A percentile compares a stretch with the other conserved stretches of the same genome.
Evolutionary conservation across 2,888 invertebrate genomes (phyloP).

Genomic region (Quadriops clusia): DNA sequence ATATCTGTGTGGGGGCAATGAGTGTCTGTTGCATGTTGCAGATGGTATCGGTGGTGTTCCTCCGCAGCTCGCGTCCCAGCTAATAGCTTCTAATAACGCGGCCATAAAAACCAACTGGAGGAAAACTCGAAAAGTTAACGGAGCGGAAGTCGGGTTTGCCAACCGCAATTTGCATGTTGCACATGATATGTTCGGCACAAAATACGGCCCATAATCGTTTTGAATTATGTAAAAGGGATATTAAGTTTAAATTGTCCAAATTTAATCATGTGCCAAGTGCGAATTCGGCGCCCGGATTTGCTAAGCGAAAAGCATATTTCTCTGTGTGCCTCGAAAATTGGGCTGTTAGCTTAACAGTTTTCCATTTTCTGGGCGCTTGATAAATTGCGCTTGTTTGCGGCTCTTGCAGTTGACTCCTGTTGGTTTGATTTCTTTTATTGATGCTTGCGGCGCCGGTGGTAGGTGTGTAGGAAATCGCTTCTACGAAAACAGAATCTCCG

Average conservation of each 20-base stretch:
- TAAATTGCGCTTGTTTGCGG: too few relatives aligned
- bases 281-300: too few relatives aligned
- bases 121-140: conserved; percentile 28
- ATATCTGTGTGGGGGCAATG: too few relatives aligned
- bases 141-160: conserved; percentile 27
- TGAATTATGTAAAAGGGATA: conserved; percentile 11
- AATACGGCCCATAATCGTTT: conserved; percentile 14
- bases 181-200: conserved; percentile 25
- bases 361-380: too few relatives aligned
- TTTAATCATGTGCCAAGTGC: conserved; percentile 13
- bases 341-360: too few relatives aligned
- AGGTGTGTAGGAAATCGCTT: too few relatives aligned
- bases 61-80: conserved; percentile 15
- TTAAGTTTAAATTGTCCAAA: conserved; percentile 13
- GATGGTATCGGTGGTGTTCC: conserved; percentile 21
- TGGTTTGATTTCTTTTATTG: too few relatives aligned
- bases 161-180: conserved; percentile 31
- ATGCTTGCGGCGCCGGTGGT: too few relatives aligned
- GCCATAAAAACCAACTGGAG: conserved; percentile 28
- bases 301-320: too few relatives aligned
- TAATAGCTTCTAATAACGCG: conserved; percentile 28
- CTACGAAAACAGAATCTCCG: too few relatives aligned
- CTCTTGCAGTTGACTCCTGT: too few relatives aligned
- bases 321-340: too few relatives aligned
- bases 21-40: conserved; percentile 18